Evolutionary conservation across 2,113 vertebrate species (phyloP).

Genomic region (Lasiurus cinereus): DNA sequence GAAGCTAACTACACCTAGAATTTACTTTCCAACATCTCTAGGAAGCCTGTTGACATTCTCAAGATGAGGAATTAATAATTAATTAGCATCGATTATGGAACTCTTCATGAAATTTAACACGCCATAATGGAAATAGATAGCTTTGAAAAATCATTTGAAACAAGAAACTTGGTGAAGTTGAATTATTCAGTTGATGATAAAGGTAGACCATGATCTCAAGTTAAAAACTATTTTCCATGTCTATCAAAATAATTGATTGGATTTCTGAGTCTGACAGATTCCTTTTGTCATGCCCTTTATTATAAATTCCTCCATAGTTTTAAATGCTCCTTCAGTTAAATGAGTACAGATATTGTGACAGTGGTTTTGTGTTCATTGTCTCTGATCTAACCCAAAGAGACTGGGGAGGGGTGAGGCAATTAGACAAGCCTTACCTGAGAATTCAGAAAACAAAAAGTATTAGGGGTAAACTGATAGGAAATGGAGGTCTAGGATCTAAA

Average conservation of each 20-base stretch:
- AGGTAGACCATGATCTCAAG: background rate
- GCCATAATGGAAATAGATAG: slow-evolving; percentile 17
- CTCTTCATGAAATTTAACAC: slow-evolving; percentile 45
- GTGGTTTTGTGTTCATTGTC: background rate
- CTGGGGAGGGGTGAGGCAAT: background rate
- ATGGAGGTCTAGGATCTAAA: background rate
- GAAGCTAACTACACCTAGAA: slow-evolving; percentile 13
- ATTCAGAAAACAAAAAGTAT: background rate
- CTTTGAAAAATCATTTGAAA: slow-evolving; percentile 66
- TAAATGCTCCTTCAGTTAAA: background rate
- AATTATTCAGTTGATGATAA: background rate
- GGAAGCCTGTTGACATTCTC: slow-evolving; percentile 37
- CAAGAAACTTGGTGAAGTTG: slow-evolving; percentile 38
- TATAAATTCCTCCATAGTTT: slow-evolving; percentile 26
- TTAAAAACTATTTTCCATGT: background rate
- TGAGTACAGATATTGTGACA: background rate
- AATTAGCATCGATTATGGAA: slow-evolving; percentile 33
- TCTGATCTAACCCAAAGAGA: slow-evolving; percentile 24
- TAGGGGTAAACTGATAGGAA: background rate
- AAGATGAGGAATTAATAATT: slow-evolving; percentile 30
- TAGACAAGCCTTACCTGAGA: background rate
- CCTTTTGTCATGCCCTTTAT: background rate
- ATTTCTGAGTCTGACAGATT: slow-evolving; percentile 8
- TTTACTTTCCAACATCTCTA: slow-evolving; percentile 61
- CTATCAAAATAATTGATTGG: background rate